Evolutionary conservation across 2,113 vertebrate genomes (phyloP).

Genomic region (Uropsilus gracilis): DNA sequence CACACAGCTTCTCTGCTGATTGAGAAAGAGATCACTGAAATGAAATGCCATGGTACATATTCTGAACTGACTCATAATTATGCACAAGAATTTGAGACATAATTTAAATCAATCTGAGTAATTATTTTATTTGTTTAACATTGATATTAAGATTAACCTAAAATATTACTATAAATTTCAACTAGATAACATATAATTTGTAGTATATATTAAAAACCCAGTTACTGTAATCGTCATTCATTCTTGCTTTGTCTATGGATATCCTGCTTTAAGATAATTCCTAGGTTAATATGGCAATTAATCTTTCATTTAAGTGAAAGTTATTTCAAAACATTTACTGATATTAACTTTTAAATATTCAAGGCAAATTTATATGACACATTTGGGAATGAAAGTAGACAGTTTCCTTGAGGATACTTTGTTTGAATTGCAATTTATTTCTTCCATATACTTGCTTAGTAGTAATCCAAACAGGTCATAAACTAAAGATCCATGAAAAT

Average conservation of each 20-base stretch:
- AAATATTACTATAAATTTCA: not conserved
- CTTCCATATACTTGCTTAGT: not conserved
- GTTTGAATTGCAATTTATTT: not conserved
- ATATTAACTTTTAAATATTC: not conserved
- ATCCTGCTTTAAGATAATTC: not conserved
- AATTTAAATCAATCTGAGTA: not conserved
- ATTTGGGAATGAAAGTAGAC: not conserved
- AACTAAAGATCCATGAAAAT: not conserved
- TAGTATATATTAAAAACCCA: not conserved
- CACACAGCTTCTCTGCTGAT: not conserved
- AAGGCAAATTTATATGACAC: not conserved
- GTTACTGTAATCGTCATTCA: not conserved
- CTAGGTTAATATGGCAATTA: not conserved
- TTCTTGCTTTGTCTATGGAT: not conserved
- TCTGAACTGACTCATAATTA: too few relatives aligned
- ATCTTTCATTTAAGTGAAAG: not conserved
- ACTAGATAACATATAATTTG: not conserved
- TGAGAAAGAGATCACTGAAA: not conserved
- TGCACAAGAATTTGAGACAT: not conserved
- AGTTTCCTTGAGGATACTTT: not conserved
- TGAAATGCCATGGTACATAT: not conserved
- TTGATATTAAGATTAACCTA: not conserved
- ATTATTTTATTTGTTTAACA: not conserved
- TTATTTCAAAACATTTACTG: constrained; percentile 12
- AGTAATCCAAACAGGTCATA: not conserved